Evolutionary conservation across 1,140 invertebrate species (phyloP), one percentile per base, ranked within the genome.

Genomic region (Cyrtorhinus lividipennis): DNA sequence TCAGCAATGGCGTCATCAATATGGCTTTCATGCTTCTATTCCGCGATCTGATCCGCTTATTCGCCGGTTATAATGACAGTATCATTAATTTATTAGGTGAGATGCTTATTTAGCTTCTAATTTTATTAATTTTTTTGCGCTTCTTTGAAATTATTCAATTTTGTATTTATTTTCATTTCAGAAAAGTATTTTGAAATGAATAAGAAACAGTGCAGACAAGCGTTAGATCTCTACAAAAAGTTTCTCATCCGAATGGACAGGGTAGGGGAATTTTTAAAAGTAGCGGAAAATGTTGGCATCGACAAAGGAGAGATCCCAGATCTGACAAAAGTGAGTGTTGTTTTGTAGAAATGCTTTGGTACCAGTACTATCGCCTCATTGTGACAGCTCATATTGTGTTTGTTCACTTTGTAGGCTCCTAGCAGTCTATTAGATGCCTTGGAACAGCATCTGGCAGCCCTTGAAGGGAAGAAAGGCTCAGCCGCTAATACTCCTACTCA

Each of bases 131-230:
- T 1, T 30, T 69, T 68, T 68, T 66, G 62, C 59, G 62, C n/a
- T n/a, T 72, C 75, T 1, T 72, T 83, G 92, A 95, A 77, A 96
- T n/a, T n/a, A n/a, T n/a, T n/a, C n/a, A n/a, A n/a, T n/a, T n/a
- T n/a, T n/a, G n/a, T n/a, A n/a, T n/a, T n/a, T 38, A 38, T 66
- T 66, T 60, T 65, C 2, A 27, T 73, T 76, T 1, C 72, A 84
- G 93, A 95, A 77, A 96, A 99, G 78, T 99, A 95, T 79, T 99
- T 99, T 78, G 94, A 98, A 74, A 98, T 99, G 95, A 98, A 99
- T 77, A 99, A 98, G 75, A 99, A 99, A 74, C 89, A 91, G 71
- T 95, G 92, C 71, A 83, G 92, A 72, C 95, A 99, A 74, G 95
- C 93, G 66, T 81, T 99, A 71, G 97, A 99, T 73, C 84, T 97